Percentiles rank a stretch among this genome's conserved stretches.
These are phyloP conservation scores for Tolmerus cingulatus DNA, from an alignment of 2,888 invertebrate species.

Conservation along the genomic window DNA sequence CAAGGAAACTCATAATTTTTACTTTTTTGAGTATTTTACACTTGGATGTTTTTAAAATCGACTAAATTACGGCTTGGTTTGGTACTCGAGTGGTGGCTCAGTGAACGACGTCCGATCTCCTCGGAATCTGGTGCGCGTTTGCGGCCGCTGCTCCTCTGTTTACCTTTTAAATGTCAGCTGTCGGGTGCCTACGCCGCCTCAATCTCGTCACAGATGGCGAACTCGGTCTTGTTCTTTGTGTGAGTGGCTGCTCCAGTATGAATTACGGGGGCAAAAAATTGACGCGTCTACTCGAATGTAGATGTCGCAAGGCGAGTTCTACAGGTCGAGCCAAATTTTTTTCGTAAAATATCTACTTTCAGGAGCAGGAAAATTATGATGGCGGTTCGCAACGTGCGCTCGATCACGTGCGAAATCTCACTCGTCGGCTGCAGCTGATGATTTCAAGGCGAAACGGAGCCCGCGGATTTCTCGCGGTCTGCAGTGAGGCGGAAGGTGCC, in stretches of 20 bases:
- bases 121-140: constrained; percentile 1
- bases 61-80: not conserved
- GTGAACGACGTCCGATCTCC: not conserved
- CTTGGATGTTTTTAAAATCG: not conserved
- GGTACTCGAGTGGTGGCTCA: not conserved
- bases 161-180: constrained; percentile 37
- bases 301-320: not conserved
- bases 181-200: not conserved
- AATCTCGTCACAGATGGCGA: not conserved
- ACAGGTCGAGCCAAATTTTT: not conserved
- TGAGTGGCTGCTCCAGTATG: not conserved
- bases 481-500: not conserved
- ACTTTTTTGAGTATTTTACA: not conserved
- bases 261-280: not conserved
- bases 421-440: not conserved
- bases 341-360: not conserved
- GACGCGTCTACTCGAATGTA: not conserved
- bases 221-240: not conserved
- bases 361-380: not conserved
- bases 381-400: not conserved
- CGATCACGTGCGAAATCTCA: not conserved
- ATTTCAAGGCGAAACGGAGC: not conserved
- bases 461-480: not conserved
- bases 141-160: not conserved
- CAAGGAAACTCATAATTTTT: not conserved